Conservation (phyloP, 2,797 vertebrate species). For the Ataeniobius toweri region DNA sequence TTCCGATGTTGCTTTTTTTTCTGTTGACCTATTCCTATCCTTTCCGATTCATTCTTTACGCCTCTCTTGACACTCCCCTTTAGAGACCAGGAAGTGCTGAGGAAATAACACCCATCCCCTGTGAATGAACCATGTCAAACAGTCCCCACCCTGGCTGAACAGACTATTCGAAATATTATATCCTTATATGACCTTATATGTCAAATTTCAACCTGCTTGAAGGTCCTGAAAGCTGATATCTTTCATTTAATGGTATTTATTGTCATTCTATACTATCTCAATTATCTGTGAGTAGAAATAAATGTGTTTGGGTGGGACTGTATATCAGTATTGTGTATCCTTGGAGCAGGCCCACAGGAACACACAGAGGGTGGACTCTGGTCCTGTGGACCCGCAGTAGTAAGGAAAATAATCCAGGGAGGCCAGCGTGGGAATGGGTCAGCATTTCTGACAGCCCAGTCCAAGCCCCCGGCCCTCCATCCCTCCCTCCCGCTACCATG, state of each 20-base stretch:
- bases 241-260: conserved; percentile 14
- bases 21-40: conserved; percentile 7
- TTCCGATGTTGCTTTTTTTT: not conserved
- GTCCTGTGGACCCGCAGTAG: conserved; percentile 55
- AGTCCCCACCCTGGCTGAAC: conserved; percentile 60
- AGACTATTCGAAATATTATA: conserved; percentile 44
- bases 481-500: conserved; percentile 27
- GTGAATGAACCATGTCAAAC: conserved; percentile 72
- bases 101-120: conserved; percentile 82
- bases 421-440: conserved; percentile 83
- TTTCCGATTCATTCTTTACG: conserved; percentile 35
- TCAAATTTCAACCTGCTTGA: conserved; percentile 4
- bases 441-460: conserved; percentile 71
- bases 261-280: conserved; percentile 13
- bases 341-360: conserved; percentile 47
- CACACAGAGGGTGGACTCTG: conserved; percentile 43
- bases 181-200: not conserved
- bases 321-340: conserved; percentile 36
- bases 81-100: conserved; percentile 71
- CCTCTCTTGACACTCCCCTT: conserved; percentile 52
- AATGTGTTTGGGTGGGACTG: conserved; percentile 27
- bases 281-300: conserved; percentile 28
- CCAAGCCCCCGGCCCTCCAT: conserved; percentile 52
- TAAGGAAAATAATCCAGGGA: conserved; percentile 65
- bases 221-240: not conserved